Percentiles rank a stretch among this genome's conserved stretches.
These are phyloP conservation scores for Notarius quadriscutis DNA, from an alignment of 2,113 vertebrate genomes.

Conservation along the genomic window DNA sequence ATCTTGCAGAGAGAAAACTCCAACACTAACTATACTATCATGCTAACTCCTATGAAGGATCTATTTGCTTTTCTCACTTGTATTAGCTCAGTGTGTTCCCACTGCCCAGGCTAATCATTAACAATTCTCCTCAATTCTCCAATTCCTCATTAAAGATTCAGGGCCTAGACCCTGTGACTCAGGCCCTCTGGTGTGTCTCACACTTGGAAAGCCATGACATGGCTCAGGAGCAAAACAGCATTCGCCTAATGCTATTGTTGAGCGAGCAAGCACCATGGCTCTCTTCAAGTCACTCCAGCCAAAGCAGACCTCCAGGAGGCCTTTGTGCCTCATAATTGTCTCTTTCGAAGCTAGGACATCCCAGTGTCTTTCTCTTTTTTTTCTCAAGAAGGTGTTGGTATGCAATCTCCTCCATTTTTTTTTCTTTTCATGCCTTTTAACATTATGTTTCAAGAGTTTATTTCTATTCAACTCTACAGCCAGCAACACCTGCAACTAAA, in stretches of 20 bases:
- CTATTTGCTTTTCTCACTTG: conserved; percentile 3
- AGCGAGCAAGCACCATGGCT: conserved; percentile 8
- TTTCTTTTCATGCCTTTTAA: conserved; percentile 43
- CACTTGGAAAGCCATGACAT: conserved; percentile 36
- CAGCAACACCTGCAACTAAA: conserved; percentile 41
- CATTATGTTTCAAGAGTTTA: conserved; percentile 18
- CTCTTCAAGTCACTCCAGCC: conserved; percentile 33
- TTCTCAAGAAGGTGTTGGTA: conserved; percentile 35
- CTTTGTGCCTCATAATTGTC: conserved; percentile 51
- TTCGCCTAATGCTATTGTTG: conserved; percentile 52
- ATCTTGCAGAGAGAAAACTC: neutral
- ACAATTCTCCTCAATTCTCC: conserved; percentile 14
- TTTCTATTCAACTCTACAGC: conserved; percentile 2
- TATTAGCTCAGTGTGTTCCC: neutral
- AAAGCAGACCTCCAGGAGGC: conserved; percentile 29
- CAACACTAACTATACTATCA: neutral
- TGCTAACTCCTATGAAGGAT: conserved; percentile 7
- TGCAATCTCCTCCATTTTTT: conserved; percentile 41
- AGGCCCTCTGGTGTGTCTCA: conserved; percentile 28
- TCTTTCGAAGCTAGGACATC: conserved; percentile 44
- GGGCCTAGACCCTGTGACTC: conserved; percentile 33
- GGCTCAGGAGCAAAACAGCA: conserved; percentile 21
- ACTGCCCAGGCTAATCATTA: conserved; percentile 30
- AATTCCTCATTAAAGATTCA: conserved; percentile 29
- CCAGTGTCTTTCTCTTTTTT: conserved; percentile 33